Conservation (phyloP, 1,140 invertebrate species). For the Branchinecta lynchi region DNA sequence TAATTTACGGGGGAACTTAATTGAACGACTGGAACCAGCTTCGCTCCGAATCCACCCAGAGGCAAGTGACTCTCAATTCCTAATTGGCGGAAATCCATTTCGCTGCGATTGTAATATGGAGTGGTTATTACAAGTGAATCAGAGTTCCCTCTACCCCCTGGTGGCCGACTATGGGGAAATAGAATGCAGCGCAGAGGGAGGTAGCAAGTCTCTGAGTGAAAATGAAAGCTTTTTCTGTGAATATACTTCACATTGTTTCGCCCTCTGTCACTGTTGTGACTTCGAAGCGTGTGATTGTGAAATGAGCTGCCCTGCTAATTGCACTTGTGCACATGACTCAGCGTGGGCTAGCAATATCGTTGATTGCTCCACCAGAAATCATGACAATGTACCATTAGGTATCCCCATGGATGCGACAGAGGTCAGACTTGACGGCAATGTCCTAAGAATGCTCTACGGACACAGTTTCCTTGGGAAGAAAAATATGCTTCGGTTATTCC, state of each 20-base stretch:
- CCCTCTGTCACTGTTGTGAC: conserved; percentile 78
- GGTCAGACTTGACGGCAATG: conserved; percentile 72
- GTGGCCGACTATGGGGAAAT: conserved; percentile 75
- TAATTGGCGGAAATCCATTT: conserved; percentile 73
- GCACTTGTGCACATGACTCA: conserved; percentile 79
- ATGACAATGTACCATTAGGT: conserved; percentile 54
- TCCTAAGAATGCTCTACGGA: conserved; percentile 50
- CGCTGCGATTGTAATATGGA: conserved; percentile 74
- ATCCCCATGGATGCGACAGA: conserved; percentile 85
- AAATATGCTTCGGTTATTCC: conserved; percentile 57
- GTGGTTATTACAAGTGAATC: conserved; percentile 64
- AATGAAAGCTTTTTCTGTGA: conserved; percentile 79
- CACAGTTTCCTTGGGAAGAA: conserved; percentile 81
- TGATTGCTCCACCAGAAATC: conserved; percentile 60
- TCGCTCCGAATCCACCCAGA: conserved; percentile 61
- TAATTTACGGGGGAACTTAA: conserved; percentile 65
- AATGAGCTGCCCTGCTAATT: conserved; percentile 80
- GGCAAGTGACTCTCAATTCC: conserved; percentile 61
- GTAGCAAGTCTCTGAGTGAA: conserved; percentile 59
- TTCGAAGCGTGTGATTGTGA: conserved; percentile 87
- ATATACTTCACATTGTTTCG: conserved; percentile 75
- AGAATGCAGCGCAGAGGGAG: conserved; percentile 64
- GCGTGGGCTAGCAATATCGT: conserved; percentile 82
- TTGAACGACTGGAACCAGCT: conserved; percentile 66
- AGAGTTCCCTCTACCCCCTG: conserved; percentile 45